Evolutionary conservation across 2,888 invertebrate genomes (phyloP).

Genomic region (Hybos culiciformis): DNA sequence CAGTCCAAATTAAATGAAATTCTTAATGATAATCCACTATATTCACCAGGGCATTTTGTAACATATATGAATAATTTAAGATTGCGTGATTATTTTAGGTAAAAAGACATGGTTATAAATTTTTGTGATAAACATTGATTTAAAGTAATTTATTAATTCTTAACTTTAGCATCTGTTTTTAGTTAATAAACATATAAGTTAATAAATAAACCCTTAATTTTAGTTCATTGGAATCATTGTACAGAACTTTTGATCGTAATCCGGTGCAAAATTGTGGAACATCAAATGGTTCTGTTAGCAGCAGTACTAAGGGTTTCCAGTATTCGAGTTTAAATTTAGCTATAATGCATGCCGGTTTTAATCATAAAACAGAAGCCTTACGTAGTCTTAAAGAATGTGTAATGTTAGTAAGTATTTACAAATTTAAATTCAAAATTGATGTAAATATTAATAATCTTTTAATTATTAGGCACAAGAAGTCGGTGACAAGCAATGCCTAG

Average conservation of each 20-base stretch:
- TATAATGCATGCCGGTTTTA: conserved; percentile 71
- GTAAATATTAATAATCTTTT: too few relatives aligned
- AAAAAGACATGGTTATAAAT: too few relatives aligned
- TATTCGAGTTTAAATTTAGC: conserved; percentile 87
- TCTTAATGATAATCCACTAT: conserved; percentile 30
- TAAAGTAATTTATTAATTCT: too few relatives aligned
- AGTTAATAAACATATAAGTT: too few relatives aligned
- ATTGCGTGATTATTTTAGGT: conserved; percentile 76
- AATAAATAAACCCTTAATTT: too few relatives aligned
- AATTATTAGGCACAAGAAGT: conserved; percentile 82
- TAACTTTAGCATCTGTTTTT: too few relatives aligned
- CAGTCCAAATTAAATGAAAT: conserved; percentile 43
- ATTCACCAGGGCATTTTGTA: conserved; percentile 53
- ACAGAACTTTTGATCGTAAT: conserved; percentile 61
- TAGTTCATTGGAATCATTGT: conserved; percentile 27
- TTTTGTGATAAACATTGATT: too few relatives aligned
- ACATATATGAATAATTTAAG: conserved; percentile 81
- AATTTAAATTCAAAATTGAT: too few relatives aligned
- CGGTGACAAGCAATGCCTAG: conserved; percentile 71
- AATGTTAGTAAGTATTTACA: too few relatives aligned
- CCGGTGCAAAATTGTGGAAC: conserved; percentile 40
- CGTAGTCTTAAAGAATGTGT: conserved; percentile 77
- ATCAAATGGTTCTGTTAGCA: conserved; percentile 36
- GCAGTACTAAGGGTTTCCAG: conserved; percentile 43
- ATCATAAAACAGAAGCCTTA: conserved; percentile 56